Base-by-base conservation (phyloP, 2,888 invertebrate species). In the Morpho deidamia region DNA sequence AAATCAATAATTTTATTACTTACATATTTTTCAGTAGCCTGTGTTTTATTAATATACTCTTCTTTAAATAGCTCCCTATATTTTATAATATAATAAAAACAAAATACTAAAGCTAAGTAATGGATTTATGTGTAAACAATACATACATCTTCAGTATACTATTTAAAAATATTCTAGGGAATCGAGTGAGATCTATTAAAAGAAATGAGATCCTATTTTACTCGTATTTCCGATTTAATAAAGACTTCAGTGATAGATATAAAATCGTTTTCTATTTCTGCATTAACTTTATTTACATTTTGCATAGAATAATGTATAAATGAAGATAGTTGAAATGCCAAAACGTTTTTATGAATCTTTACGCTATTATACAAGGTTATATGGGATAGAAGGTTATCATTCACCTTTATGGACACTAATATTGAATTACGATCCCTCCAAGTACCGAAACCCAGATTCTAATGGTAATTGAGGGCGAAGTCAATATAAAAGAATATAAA, bases 341-440 rank as follows among this genome's bases (percentile, higher is more conserved):
- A 40, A 33, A 39, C 32, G 11, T 51, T 44, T 37, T 43, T 46
- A 51, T 54, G 33, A 54, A 44, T 43, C 43, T 45, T 51, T 48
- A 14, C 37, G 48, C 39, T 40, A 9, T 42, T n/a, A 41, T 49
- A 49, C 46, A 45, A 53, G 65, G 68, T 67, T 68, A 58, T 63
- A 55, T 48, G 66, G 71, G 74, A 75, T 78, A 70, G 71, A 66
- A 66, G 78, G 83, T 76, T 83, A 85, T 86, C 78, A 80, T 70
- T 84, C 83, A 83, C 83, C 82, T 85, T 85, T 86, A 86, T 85
- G 76, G 84, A 66, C 83, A 80, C 77, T 86, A 84, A 85, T 83
- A 80, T 79, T 85, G 83, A 86, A 74, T 83, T 79, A 85, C 72
- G 81, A 69, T 67, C 71, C 62, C 68, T 74, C 71, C 71, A 69